Percentiles rank a stretch among this genome's conserved stretches.
These are phyloP conservation scores for Caracal caracal DNA, from an alignment of 2,113 vertebrate genomes.

Conservation along the genomic window DNA sequence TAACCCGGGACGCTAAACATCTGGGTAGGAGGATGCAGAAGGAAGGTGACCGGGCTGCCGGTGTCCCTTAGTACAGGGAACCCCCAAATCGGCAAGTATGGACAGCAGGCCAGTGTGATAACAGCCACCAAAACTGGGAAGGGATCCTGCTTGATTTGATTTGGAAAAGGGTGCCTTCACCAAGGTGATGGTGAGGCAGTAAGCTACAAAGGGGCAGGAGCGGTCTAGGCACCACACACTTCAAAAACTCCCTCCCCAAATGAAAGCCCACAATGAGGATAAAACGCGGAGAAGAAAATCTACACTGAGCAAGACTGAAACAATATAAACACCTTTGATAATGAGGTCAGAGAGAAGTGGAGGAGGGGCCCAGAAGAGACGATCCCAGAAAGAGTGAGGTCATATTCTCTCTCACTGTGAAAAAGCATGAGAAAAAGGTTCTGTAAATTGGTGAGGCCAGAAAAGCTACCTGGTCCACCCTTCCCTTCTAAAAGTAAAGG, in stretches of 20 bases:
- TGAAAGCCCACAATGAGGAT: background rate
- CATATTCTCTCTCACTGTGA: background rate
- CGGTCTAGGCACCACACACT: background rate
- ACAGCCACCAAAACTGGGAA: background rate
- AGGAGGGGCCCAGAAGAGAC: background rate
- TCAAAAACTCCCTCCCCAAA: background rate
- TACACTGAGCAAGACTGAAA: background rate
- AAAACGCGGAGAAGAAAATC: background rate
- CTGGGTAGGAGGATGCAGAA: background rate
- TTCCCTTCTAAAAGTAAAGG: background rate
- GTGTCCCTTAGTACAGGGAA: background rate
- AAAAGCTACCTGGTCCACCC: background rate
- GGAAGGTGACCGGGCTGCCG: background rate
- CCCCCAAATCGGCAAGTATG: background rate
- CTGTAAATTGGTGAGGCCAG: background rate
- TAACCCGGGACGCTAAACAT: background rate
- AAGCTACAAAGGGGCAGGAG: background rate
- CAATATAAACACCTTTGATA: background rate
- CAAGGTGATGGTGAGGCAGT: background rate
- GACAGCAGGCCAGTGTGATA: background rate
- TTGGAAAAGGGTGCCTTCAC: background rate
- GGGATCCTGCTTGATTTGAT: background rate
- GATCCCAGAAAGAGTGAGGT: background rate
- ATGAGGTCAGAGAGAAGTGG: background rate
- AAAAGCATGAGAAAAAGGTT: background rate